Base-by-base conservation (phyloP, 2,113 vertebrate species). In the Ardeotis arabs region DNA sequence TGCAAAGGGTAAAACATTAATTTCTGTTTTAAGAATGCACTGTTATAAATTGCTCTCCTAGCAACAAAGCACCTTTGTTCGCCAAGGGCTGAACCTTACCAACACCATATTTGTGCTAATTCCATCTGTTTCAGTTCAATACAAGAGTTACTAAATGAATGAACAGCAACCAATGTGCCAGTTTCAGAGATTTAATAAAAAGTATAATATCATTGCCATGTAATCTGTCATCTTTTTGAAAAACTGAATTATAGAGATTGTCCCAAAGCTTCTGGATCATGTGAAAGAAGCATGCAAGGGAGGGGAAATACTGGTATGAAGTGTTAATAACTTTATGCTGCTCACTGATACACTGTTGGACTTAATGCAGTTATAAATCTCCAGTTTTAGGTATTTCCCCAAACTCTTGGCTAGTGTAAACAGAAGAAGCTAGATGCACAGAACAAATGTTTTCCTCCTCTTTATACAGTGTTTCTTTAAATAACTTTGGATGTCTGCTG, bases 91-190 rank as follows among this genome's bases (percentile, higher is more conserved):
- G 84, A 92, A 87, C 44, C 66, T 91, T 84, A 90, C 75, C 69
- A 93, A 35, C 86, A 56, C 25, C 33, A 4, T 62, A 63, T 85
- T 94, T 94, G 39, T 92, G 55, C 50, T 95, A 85, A 94, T 90
- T 94, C 87, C 87, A 68, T 95, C 93, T 93, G 81, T 76, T 97
- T 94, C 64, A 60, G 75, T 49, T 94, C 84, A 85, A 86, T 63
- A 90, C 22, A 64, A 76, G 88, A 84, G 77, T 68, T 74, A 74
- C 86, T 94, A 94, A 94, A 87, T 77, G 69, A 96, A 96, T 95
- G 79, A 87, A 76, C 47, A 77, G 81, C 58, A 81, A 94, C 62
- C 18, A 81, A 45, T 74, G 33, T 29, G 78, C 45, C 39, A 72
- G 28, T 67, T 72, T 87, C 58, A 49, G 82, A 80, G 52, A 69